Base-by-base conservation (phyloP, 1,140 invertebrate species). In the Procambarus clarkii region DNA sequence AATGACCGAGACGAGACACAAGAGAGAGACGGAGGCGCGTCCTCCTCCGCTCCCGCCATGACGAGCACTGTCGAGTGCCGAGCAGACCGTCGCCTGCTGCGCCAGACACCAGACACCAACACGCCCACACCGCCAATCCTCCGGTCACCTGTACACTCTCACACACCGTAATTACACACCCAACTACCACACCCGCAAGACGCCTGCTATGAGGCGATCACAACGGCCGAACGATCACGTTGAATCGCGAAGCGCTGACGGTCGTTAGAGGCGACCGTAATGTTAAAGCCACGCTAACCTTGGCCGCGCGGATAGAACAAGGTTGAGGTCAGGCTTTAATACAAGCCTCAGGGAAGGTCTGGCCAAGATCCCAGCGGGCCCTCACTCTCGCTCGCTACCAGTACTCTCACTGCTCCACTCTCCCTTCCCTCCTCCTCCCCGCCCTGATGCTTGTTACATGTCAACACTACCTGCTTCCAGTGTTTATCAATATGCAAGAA, bases 31-130 rank as follows among this genome's bases (percentile, higher is more conserved):
- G 78, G 86, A 88, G 86, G 86, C 34, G 54, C 86, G 54, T 88
- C 86, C 78, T 80, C 86, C 86, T 88, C 86, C 86, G 44, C 86
- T 88, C 86, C 86, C 86, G 86, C 86, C 86, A 88, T 88, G 86
- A 80, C 86, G 77, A 88, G 77, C 86, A 88, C 86, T 88, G 86
- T 34, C 45, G n/a, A 46, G 81, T 78, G 76, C 81, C 81, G 21
- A 44, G n/a, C 69, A 24, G 18, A 18, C 50, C 44, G 46, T 13
- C 24, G 13, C 82, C 24, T 15, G 13, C 21, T n/a, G n/a, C 44
- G 46, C 58, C 81, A 24, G 48, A 45, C 81, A 48, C 44, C 69
- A 48, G 60, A 86, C 83, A 60, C 21, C 83, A 86, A 48, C 69
- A 48, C 58, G 76, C 83, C 15, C 83, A 69, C 54, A 54, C 13